Base-by-base conservation (phyloP, 2,888 invertebrate species). In the Caenorhabditis becei region DNA sequence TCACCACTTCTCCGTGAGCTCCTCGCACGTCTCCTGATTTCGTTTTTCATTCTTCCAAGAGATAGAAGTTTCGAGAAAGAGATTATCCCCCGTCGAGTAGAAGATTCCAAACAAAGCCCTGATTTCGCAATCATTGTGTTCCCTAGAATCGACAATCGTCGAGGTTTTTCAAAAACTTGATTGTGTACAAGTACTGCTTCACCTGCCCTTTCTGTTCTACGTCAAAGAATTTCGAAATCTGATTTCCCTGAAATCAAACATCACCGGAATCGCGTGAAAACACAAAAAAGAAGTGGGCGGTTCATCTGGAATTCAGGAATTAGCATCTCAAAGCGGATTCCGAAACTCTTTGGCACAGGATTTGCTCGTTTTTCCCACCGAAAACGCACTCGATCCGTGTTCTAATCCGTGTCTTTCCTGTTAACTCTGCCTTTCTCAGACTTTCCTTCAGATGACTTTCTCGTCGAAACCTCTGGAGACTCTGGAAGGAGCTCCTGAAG, bases 311-410 rank as follows among this genome's bases (percentile, higher is more conserved):
- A 51, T 51, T 51, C 51, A n/a, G n/a, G n/a, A n/a, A n/a, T n/a
- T n/a, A n/a, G n/a, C n/a, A n/a, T n/a, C n/a, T n/a, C n/a, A 10
- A 41, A 49, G 59, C 72, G 44, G 35, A 35, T 41, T 69, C 26
- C 32, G 51, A 26, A 51, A 47, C 37, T 49, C 23, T 59, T 44
- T 41, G 1, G 58, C 18, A n/a, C n/a, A n/a, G 51, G 47, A 65
- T 35, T 65, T 65, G 18, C 49, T 24, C 32, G 11, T 11, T 24
- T 11, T 28, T 63, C 4, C n/a, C n/a, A n/a, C n/a, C 18, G 18
- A 8, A 18, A 14, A 41, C n/a, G 16, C 14, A 28, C 20, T 54
- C 37, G n/a, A 56, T 26, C 3, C 5, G 23, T 54, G 10, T 24
- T 58, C 32, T 56, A 47, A 28, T 26, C 58, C 14, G 23, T 16